A percentile compares a stretch with the other conserved stretches of the same genome.
Evolutionary conservation across 2,113 vertebrate genomes (phyloP).

Genomic region (Perca fluviatilis): DNA sequence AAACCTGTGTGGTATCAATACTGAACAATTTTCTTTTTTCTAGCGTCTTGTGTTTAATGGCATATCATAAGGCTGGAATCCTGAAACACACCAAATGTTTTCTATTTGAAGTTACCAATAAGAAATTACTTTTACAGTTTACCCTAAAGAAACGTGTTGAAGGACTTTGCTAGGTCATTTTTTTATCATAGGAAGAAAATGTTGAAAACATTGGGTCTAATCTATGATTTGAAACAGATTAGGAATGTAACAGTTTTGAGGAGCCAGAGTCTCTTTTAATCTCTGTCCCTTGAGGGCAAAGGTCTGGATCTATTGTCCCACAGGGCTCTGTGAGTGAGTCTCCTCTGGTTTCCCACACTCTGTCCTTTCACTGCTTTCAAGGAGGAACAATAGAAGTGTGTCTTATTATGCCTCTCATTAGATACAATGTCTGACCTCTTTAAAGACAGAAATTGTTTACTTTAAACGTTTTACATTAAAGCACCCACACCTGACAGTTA

Average conservation of each 20-base stretch:
- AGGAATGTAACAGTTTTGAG: background rate
- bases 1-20: background rate
- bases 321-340: slow-evolving; percentile 55
- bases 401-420: background rate
- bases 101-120: background rate
- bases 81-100: background rate
- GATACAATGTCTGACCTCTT: background rate
- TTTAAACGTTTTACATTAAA: background rate
- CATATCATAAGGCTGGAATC: background rate
- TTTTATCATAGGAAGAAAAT: background rate
- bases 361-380: slow-evolving; percentile 15
- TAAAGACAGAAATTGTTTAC: background rate
- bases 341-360: slow-evolving; percentile 68
- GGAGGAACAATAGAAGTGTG: too few relatives aligned
- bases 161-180: background rate
- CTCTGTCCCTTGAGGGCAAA: slow-evolving; percentile 1
- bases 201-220: background rate
- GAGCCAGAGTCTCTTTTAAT: background rate
- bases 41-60: background rate
- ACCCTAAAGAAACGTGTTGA: background rate
- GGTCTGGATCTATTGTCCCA: slow-evolving; percentile 53
- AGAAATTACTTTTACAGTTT: background rate
- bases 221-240: background rate
- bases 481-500: background rate
- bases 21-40: background rate